These are phyloP conservation scores for Rhabdornis inornatus DNA, from an alignment of 2,113 vertebrate genomes.

Conservation along the genomic window DNA sequence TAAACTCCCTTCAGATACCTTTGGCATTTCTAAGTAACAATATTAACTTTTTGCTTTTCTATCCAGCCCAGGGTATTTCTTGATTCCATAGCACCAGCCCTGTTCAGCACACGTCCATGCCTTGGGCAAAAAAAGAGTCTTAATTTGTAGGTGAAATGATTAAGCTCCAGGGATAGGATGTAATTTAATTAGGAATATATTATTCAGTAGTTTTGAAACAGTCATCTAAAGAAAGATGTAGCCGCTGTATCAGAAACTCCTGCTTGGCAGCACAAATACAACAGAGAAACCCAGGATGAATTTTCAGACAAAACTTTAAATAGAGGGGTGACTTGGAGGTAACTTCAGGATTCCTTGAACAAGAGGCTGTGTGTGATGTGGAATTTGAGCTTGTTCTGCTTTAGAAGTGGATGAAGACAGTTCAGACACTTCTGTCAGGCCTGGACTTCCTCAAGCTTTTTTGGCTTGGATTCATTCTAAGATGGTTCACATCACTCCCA, in stretches of 20 bases:
- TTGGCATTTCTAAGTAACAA: background rate
- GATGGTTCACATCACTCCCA: constrained; percentile 3
- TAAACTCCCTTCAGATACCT: background rate
- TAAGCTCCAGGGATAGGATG: background rate
- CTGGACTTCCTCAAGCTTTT: constrained; percentile 14
- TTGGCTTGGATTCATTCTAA: background rate
- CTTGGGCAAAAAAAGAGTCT: background rate
- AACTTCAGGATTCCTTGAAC: background rate
- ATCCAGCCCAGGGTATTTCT: background rate
- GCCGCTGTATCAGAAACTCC: background rate
- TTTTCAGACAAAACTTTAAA: background rate
- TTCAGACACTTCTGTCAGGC: constrained; percentile 5
- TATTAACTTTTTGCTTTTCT: background rate
- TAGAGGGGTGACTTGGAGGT: background rate
- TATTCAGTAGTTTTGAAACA: background rate
- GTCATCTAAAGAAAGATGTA: background rate
- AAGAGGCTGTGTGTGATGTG: background rate
- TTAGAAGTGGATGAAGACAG: background rate
- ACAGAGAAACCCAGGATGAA: background rate
- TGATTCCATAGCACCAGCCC: background rate
- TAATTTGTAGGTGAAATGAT: background rate
- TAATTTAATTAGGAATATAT: background rate
- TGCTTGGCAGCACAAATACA: background rate
- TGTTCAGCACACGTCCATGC: background rate
- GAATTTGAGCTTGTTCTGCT: background rate